Conservation (phyloP, 2,797 vertebrate species). For the Percopsis omiscomaycus region DNA sequence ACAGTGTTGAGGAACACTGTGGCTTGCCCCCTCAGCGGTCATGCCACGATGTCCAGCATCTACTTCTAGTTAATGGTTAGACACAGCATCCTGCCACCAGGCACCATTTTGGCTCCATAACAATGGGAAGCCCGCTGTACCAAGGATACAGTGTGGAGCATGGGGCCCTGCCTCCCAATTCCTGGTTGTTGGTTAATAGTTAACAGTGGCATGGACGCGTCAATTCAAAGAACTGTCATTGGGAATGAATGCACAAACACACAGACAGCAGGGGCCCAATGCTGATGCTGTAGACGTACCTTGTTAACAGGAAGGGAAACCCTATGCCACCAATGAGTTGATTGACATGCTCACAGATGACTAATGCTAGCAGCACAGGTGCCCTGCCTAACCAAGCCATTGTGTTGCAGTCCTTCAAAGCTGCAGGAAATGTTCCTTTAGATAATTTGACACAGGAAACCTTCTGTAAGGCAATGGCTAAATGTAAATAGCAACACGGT, state of each 20-base stretch:
- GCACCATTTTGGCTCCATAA: constrained; percentile 59
- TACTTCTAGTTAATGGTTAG: constrained; percentile 73
- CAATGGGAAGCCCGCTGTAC: constrained; percentile 66
- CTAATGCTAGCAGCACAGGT: constrained; percentile 55
- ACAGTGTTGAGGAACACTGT: constrained; percentile 35
- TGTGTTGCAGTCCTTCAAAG: constrained; percentile 35
- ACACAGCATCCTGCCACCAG: constrained; percentile 68
- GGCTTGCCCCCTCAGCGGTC: constrained; percentile 49
- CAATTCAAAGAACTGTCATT: constrained; percentile 62
- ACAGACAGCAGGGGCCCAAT: constrained; percentile 65
- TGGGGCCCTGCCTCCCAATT: constrained; percentile 56
- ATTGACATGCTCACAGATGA: constrained; percentile 70
- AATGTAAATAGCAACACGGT: not conserved
- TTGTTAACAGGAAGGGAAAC: constrained; percentile 78
- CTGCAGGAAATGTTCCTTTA: constrained; percentile 12
- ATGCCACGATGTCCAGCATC: constrained; percentile 30
- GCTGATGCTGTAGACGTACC: constrained; percentile 75
- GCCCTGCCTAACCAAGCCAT: constrained; percentile 39
- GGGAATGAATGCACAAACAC: constrained; percentile 65
- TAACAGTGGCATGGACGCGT: constrained; percentile 65
- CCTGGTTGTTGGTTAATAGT: constrained; percentile 64
- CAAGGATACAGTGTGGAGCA: constrained; percentile 44
- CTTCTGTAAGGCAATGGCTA: constrained; percentile 2
- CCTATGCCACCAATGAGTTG: constrained; percentile 64
- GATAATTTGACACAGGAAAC: constrained; percentile 18